A percentile compares a stretch with the other conserved stretches of the same genome.
Conservation (phyloP, 2,113 vertebrate species). For the Gobio gobio region DNA sequence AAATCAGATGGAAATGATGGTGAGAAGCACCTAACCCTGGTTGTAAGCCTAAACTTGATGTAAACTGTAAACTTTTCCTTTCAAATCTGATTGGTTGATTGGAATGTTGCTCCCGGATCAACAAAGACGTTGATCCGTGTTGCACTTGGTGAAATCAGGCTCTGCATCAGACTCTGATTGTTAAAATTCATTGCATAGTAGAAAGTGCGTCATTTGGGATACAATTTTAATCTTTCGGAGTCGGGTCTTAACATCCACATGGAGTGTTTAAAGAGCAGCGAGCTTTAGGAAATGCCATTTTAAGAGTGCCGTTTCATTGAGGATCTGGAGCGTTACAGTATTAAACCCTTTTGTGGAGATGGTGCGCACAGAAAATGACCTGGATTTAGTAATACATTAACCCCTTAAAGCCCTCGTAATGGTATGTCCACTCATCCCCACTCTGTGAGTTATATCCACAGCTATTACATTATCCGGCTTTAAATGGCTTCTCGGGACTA, state of each 20-base stretch:
- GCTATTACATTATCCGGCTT: constrained; percentile 21
- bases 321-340: constrained; percentile 35
- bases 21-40: too few relatives aligned
- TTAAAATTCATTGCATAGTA: too few relatives aligned
- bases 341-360: constrained; percentile 43
- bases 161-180: too few relatives aligned
- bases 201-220: too few relatives aligned
- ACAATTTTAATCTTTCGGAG: neutral
- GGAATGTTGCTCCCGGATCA: too few relatives aligned
- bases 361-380: constrained; percentile 10
- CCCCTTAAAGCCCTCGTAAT: constrained; percentile 23
- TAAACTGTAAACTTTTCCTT: too few relatives aligned
- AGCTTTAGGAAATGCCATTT: constrained; percentile 55
- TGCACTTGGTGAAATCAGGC: too few relatives aligned
- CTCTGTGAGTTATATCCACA: constrained; percentile 14
- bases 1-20: too few relatives aligned
- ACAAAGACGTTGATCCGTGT: too few relatives aligned
- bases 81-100: too few relatives aligned
- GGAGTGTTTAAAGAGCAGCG: constrained; percentile 51
- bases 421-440: neutral
- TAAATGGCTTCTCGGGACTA: constrained; percentile 14
- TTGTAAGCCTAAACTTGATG: too few relatives aligned
- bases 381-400: constrained; percentile 47
- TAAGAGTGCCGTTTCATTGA: constrained; percentile 34
- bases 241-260: constrained; percentile 24